Evolutionary conservation across 2,797 vertebrate genomes (phyloP).

Genomic region (Syndactyla subalaris): DNA sequence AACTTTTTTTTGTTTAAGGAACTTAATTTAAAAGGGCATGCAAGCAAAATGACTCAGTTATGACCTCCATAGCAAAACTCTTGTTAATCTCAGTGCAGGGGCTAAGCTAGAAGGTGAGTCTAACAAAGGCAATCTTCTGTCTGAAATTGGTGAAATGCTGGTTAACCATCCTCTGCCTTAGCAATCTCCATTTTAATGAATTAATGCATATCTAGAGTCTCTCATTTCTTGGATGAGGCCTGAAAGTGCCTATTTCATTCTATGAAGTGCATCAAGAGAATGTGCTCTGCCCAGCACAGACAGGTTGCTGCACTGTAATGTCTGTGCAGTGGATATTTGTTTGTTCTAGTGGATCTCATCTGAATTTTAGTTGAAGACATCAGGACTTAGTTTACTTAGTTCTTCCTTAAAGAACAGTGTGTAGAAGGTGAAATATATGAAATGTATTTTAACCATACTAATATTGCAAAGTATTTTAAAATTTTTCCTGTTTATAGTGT

Average conservation of each 20-base stretch:
- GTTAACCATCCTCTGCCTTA: background rate
- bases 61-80: background rate
- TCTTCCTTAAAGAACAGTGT: background rate
- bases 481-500: background rate
- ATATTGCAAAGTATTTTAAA: background rate
- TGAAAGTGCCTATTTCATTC: background rate
- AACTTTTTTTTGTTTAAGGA: background rate
- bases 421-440: background rate
- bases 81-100: background rate
- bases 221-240: background rate
- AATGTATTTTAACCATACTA: background rate
- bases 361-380: background rate
- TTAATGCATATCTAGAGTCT: background rate
- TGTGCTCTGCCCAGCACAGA: background rate
- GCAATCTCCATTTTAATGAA: background rate
- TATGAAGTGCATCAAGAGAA: background rate
- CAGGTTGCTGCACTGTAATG: background rate
- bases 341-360: background rate
- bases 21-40: background rate
- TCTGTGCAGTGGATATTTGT: background rate
- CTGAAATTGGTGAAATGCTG: background rate
- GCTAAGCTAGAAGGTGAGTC: background rate
- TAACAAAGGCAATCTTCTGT: background rate
- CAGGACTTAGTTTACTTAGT: background rate
- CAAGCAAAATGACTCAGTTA: background rate